Base-by-base conservation (phyloP, 2,888 invertebrate genomes). In the Sinohyriopsis cumingii region DNA sequence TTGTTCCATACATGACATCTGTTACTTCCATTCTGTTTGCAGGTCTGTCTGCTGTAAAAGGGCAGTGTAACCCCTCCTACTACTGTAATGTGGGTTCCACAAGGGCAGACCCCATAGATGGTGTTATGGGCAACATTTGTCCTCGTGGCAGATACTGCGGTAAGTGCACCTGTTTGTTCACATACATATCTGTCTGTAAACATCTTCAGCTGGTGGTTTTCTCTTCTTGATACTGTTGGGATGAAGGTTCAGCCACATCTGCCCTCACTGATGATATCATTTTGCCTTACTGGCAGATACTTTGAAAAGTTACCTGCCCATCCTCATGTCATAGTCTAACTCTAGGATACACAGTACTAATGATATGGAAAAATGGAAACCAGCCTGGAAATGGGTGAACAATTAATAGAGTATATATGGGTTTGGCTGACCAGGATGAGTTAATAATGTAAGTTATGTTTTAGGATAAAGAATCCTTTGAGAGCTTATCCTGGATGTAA, bases 61-160 rank as follows among this genome's bases (percentile, higher is more conserved):
- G 83, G 4, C 78, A 71, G 1, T 89, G 89, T 79, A 73, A 77
- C 28, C 72, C 79, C 1, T 86, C 87, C 0, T 88, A 85, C 73
- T 89, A 84, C 75, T 89, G 89, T 80, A 79, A 75, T 54, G 63
- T 73, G 33, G 83, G 82, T 3, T 82, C 88, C 55, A 67, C 72
- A 24, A 74, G 84, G 59, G 72, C 81, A 15, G 86, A 88, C 69
- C 88, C 88, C 0, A 85, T 84, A 33, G 88, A 88, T 81, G 86
- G 84, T 7, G 74, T 84, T 20, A 89, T 87, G 63, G 89, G 88
- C 7, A 69, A 87, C 70, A 60, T 83, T 4, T 89, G 89, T 76
- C 88, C 88, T 5, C 74, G 73, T 19, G 89, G 89, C 7, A 78
- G 87, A 78, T 89, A 86, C 71, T 89, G 89, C 71, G 77, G 87